Base-by-base conservation (phyloP, 2,113 vertebrate species). In the Xenotilapia caudafasciata region DNA sequence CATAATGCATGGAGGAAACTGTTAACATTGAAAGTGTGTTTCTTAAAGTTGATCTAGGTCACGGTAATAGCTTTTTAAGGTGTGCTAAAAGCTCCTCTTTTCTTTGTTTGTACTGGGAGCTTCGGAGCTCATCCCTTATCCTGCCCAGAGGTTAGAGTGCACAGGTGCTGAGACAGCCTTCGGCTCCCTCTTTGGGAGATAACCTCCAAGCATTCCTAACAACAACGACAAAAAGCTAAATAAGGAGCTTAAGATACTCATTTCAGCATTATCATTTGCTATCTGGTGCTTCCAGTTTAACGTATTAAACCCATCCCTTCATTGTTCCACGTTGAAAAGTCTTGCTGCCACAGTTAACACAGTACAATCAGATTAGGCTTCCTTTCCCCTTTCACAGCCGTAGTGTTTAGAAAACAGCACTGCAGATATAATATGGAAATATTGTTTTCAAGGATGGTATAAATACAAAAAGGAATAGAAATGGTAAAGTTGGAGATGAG, bases 341-440 rank as follows among this genome's bases (percentile, higher is more conserved):
- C 45, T 17, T 35, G n/a, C 14, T 80, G 15, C 5, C 14, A 7
- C 33, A n/a, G 21, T 70, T 73, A 68, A 68, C 45, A 13, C 12
- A 8, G 28, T 26, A 56, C 26, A 79, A 13, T 58, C 28, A 62
- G 11, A 70, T 81, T 21, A 53, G 11, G 70, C 83, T 90, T 80
- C 11, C 28, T 58, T 58, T 75, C 9, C 56, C 7, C 11, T 70
- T 62, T 77, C 47, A 9, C 12, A 19, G 47, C 79, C 55, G 2
- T 5, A 13, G 54, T 33, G 85, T 56, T 49, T 35, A 42, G 70
- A 65, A 83, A 73, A 58, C 15, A 49, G 88, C 87, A 84, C 85
- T 60, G 85, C 12, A 86, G 77, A 88, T 86, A 73, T 81, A 86
- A 89, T 89, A 56, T 89, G 68, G 11, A 73, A 73, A 33, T 26